Conservation (phyloP, 2,797 vertebrate genomes). For the Chaetophractus vellerosus region DNA sequence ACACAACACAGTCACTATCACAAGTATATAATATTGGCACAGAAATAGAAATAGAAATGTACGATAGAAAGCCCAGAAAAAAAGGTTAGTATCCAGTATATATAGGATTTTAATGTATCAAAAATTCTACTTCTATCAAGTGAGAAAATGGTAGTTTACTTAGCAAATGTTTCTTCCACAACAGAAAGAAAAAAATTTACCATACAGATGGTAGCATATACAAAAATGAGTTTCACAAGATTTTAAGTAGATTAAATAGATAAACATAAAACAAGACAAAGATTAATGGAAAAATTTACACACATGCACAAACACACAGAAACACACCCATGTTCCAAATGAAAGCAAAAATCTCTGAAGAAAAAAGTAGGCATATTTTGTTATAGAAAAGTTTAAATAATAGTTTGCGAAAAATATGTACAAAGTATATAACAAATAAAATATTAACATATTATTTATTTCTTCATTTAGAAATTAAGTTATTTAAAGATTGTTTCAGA, state of each 20-base stretch:
- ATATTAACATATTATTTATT: neutral
- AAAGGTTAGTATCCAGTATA: neutral
- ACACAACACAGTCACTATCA: neutral
- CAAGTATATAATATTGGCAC: neutral
- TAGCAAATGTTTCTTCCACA: neutral
- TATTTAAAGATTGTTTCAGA: neutral
- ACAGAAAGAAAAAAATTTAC: neutral
- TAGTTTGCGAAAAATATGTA: neutral
- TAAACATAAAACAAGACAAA: neutral
- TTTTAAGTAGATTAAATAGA: neutral
- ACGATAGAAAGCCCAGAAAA: neutral
- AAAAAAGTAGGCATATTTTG: neutral
- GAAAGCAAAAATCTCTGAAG: slow-evolving; percentile 7
- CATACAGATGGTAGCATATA: neutral
- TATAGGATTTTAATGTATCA: neutral
- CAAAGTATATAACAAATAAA: neutral
- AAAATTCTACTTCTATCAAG: neutral
- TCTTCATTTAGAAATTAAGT: neutral
- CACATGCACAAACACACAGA: neutral
- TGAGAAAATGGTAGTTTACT: neutral
- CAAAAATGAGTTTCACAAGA: neutral
- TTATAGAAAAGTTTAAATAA: neutral
- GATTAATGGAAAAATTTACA: neutral
- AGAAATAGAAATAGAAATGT: neutral
- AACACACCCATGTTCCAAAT: neutral